These are phyloP conservation scores for Gibbula magus DNA, from an alignment of 2,888 invertebrate genomes.

Conservation along the genomic window DNA sequence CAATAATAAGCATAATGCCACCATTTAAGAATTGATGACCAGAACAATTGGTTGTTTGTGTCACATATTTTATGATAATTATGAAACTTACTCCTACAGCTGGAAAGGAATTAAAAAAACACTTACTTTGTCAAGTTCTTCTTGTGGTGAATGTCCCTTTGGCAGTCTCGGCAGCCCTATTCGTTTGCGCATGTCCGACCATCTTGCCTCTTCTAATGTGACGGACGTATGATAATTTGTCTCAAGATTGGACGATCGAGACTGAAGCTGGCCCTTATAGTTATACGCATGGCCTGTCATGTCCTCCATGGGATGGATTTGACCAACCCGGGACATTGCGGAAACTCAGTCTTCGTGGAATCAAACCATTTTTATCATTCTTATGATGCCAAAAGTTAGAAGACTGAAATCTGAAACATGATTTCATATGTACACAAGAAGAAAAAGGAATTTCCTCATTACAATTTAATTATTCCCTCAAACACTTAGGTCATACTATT, in stretches of 20 bases:
- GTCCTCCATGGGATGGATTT: constrained; percentile 42
- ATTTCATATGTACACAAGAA: too few relatives aligned
- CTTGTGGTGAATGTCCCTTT: constrained; percentile 22
- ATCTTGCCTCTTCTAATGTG: constrained; percentile 58
- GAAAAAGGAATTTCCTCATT: too few relatives aligned
- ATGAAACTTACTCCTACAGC: too few relatives aligned
- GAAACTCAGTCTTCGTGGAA: background rate
- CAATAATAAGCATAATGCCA: too few relatives aligned
- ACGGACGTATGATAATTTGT: constrained; percentile 26
- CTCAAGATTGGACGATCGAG: constrained; percentile 20
- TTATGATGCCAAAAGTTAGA: background rate
- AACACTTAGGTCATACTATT: too few relatives aligned
- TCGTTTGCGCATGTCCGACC: constrained; percentile 58
- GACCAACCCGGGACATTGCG: constrained; percentile 25
- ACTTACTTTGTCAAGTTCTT: constrained; percentile 41
- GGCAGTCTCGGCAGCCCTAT: constrained; percentile 53
- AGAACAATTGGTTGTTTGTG: too few relatives aligned
- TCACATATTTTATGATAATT: too few relatives aligned
- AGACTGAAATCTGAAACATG: too few relatives aligned
- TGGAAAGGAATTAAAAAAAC: too few relatives aligned
- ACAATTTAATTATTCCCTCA: too few relatives aligned
- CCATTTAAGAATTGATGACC: too few relatives aligned
- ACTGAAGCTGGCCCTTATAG: constrained; percentile 20
- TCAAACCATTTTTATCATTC: background rate
- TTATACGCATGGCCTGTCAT: constrained; percentile 27